These are phyloP conservation scores for Sclerodermus sp. DNA, from an alignment of 2,888 invertebrate species.

Conservation along the genomic window DNA sequence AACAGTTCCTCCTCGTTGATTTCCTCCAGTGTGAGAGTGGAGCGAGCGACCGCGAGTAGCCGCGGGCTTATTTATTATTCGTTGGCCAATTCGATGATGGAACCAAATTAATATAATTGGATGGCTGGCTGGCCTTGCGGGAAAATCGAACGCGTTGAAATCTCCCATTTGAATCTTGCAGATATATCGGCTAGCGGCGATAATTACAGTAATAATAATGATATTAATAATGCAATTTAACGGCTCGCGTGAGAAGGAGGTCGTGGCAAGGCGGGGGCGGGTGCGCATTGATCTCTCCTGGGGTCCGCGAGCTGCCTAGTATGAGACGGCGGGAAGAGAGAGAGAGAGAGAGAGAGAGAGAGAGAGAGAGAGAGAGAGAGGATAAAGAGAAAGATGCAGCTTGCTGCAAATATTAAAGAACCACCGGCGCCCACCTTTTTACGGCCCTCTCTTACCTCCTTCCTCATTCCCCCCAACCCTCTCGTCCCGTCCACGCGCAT, in stretches of 20 bases:
- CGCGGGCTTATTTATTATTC: slow-evolving; percentile 8
- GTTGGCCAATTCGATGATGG: slow-evolving; percentile 32
- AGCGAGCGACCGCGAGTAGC: not conserved
- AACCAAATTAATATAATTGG: slow-evolving; percentile 36
- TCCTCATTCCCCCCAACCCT: not conserved
- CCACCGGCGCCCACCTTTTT: not conserved
- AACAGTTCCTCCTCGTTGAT: not conserved
- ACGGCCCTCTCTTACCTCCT: not conserved
- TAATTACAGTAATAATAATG: slow-evolving; percentile 1
- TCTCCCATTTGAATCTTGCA: not conserved
- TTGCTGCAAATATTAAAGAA: slow-evolving; percentile 30
- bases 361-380: too few relatives aligned
- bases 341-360: too few relatives aligned
- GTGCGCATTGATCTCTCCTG: slow-evolving; percentile 20
- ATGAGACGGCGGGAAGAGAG: too few relatives aligned
- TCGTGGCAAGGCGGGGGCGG: slow-evolving; percentile 24
- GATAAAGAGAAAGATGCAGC: slow-evolving; percentile 13
- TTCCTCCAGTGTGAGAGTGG: not conserved
- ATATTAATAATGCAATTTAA: not conserved
- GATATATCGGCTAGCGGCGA: not conserved
- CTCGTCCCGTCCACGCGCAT: not conserved
- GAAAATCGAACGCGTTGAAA: not conserved
- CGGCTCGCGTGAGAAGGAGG: slow-evolving; percentile 18
- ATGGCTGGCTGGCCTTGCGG: slow-evolving; percentile 9
- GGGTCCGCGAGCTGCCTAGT: too few relatives aligned